Evolutionary conservation across 2,888 invertebrate species (phyloP), one percentile per base, ranked within the genome.

Genomic region (Volucella bombylans): DNA sequence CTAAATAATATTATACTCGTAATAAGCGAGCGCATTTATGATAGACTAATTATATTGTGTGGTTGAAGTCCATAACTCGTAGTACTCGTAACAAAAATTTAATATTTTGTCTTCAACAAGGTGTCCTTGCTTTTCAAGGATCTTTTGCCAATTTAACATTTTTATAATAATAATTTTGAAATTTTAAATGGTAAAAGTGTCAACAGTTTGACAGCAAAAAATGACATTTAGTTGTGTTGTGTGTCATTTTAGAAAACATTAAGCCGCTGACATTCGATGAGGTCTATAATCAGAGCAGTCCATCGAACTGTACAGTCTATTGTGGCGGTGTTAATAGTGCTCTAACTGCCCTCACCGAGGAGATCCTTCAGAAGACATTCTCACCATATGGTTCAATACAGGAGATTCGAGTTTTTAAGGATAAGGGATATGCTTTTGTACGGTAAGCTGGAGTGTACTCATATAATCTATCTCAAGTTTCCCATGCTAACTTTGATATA

Each of bases 241-340:
- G 45, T 79, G 31, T 68, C 71, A 65, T 93, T 94, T 23, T 94
- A 96, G 97, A 95, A 89, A 97, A 97, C 93, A 94, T 96, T 80
- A 97, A 97, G 91, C 97, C 97, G 14, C 93, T 98, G 90, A 97
- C 98, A 80, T 99, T 98, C 93, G 99, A 99, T 91, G 99, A 99
- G 93, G 98, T 99, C 38, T 99, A 97, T 94, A 98, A 98, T 93
- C 98, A 98, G 93, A 98, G 98, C 92, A 98, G 98, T 89, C 97
- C 98, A 50, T 98, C 98, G 90, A 99, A 99, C 94, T 98, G 98
- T 93, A 99, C 99, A 87, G 99, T 99, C 31, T 99, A 99, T 93
- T 98, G 99, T 92, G 99, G 99, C 72, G 98, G 99, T 47, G 93
- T 94, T 62, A 92, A 92, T 82, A 92, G 92, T 87, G 92, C 92